These are phyloP conservation scores for Zaprionus camerounensis DNA, from an alignment of 1,140 invertebrate species.

Conservation along the genomic window DNA sequence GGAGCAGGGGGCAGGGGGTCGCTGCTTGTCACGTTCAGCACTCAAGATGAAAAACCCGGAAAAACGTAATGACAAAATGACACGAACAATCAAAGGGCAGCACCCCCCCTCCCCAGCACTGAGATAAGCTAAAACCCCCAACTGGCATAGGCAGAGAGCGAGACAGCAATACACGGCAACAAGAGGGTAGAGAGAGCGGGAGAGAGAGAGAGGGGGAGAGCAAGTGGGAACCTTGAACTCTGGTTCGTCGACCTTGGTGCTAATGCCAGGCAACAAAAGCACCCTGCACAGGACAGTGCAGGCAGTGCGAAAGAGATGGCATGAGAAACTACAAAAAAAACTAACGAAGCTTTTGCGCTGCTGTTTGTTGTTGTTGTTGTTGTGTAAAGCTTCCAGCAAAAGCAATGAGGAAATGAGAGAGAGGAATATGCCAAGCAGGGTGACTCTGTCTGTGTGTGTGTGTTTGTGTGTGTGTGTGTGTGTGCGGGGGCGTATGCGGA, in stretches of 20 bases:
- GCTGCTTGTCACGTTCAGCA: slow-evolving; percentile 63
- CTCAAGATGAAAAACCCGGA: slow-evolving; percentile 73
- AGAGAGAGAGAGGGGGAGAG: slow-evolving; percentile 7
- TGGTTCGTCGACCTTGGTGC: slow-evolving; percentile 88
- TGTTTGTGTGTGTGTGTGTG: background rate
- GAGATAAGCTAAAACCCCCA: slow-evolving; percentile 21
- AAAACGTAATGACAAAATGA: slow-evolving; percentile 71
- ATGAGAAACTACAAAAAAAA: slow-evolving; percentile 67
- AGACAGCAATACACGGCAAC: slow-evolving; percentile 23
- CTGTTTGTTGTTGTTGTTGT: background rate
- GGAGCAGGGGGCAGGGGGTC: background rate
- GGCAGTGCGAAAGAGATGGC: slow-evolving; percentile 17
- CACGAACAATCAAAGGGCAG: slow-evolving; percentile 58
- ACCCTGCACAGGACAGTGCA: slow-evolving; percentile 6
- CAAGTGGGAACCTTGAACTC: slow-evolving; percentile 84
- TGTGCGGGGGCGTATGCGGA: slow-evolving; percentile 57
- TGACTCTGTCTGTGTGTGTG: background rate
- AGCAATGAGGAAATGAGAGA: background rate
- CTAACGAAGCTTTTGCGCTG: slow-evolving; percentile 35
- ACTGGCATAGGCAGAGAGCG: background rate
- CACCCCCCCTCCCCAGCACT: background rate
- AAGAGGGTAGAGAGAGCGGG: slow-evolving; percentile 14
- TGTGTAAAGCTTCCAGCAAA: background rate
- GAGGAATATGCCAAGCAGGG: background rate
- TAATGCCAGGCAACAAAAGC: slow-evolving; percentile 67